Evolutionary conservation across 2,888 invertebrate species (phyloP).

Genomic region (Noctua fimbriata): DNA sequence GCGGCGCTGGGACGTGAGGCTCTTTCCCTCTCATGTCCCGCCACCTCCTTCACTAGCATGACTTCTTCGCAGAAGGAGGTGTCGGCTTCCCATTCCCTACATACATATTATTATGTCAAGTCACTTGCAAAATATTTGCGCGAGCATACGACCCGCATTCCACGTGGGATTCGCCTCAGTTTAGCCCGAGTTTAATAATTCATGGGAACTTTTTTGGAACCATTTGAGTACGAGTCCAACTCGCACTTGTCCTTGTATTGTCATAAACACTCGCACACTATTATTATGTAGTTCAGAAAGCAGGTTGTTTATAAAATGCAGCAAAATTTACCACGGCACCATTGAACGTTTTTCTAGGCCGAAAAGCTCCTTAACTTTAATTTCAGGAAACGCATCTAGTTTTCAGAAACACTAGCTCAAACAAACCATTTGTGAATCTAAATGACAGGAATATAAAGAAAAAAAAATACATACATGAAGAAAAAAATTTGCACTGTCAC

Average conservation of each 20-base stretch:
- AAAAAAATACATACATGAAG: no score
- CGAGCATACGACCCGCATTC: not conserved
- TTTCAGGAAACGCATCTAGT: not conserved
- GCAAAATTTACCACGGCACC: not conserved
- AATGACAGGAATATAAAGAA: no score
- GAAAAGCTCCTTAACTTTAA: not conserved
- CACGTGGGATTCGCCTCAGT: not conserved
- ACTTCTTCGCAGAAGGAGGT: no score
- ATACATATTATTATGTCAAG: not conserved
- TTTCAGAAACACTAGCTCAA: not conserved
- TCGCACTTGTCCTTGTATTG: no score
- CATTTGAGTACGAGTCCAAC: no score
- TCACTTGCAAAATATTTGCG: no score
- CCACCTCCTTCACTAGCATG: no score
- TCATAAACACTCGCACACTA: not conserved
- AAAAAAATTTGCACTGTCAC: no score
- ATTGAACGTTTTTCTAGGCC: not conserved
- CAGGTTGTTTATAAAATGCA: not conserved
- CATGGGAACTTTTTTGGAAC: not conserved
- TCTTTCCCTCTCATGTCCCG: no score
- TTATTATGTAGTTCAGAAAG: not conserved
- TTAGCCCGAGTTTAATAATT: not conserved
- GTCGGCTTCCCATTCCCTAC: no score
- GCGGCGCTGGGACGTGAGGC: no score
- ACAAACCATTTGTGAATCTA: not conserved